Conservation (phyloP, 92 coral and sea anemone species). For the Nematostella vectensis region DNA sequence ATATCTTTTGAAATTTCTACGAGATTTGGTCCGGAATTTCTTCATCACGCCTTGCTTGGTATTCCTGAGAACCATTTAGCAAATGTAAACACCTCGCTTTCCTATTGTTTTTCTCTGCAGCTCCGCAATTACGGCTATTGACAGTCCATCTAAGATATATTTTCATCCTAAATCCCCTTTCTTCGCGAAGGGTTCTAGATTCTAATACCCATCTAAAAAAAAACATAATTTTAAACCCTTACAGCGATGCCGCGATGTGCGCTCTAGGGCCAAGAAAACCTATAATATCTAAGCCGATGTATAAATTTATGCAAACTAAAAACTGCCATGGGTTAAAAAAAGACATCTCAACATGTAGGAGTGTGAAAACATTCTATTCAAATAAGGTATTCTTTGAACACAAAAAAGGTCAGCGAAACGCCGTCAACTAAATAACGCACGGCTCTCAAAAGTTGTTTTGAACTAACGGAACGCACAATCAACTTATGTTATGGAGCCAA, state of each 20-base stretch:
- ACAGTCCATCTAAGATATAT: conserved; percentile 54
- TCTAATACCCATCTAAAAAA: not conserved
- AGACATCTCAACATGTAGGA: not conserved
- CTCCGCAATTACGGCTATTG: conserved; percentile 68
- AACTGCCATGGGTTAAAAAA: not conserved
- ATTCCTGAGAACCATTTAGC: conserved; percentile 55
- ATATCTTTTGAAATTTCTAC: not conserved
- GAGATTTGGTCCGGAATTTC: conserved; percentile 1
- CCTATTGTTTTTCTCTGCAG: conserved; percentile 44
- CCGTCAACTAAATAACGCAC: not conserved
- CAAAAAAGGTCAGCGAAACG: not conserved
- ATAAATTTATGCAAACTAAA: not conserved
- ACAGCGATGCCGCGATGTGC: not conserved
- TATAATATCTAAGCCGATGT: no score
- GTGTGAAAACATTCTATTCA: conserved; percentile 3
- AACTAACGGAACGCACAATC: not conserved
- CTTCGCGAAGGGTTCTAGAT: not conserved
- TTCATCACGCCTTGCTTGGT: not conserved
- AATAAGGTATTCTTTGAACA: conserved; percentile 1
- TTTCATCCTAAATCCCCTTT: conserved; percentile 44
- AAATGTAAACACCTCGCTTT: conserved; percentile 50
- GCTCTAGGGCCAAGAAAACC: not conserved
- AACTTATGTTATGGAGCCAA: conserved; percentile 9
- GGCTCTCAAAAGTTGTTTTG: not conserved
- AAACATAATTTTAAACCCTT: not conserved